Evolutionary conservation across 2,888 invertebrate species (phyloP), one percentile per base, ranked within the genome.

Genomic region (Alloscopus bannaensis): DNA sequence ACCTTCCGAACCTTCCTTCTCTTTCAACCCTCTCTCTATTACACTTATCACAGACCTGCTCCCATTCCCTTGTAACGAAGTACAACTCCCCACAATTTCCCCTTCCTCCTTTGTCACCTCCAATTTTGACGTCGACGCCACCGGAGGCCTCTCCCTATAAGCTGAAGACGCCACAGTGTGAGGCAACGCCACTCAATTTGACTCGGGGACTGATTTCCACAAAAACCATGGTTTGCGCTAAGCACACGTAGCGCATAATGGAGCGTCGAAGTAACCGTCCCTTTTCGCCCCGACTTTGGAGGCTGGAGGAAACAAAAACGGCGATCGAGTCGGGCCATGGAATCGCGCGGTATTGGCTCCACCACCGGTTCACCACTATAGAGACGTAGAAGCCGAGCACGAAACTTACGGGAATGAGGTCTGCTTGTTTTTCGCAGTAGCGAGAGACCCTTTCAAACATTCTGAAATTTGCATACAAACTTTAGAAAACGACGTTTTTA

Each of bases 361-460:
- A 95, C 97, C 97, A 97, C 86, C 97, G 91, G 76, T 93, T 94
- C 93, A 97, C 96, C 65, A 97, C 96, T 84, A 97, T 93, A 6
- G 94, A 93, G 66, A 97, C 96, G 89, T 97, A 97, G 90, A 97
- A 97, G 86, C 97, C 97, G 86, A 97, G 91, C 79, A 97, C 96
- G 88, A 97, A 97, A 2, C 97, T 95, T 84, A 97, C 88, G 16
- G 97, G 97, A 86, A 97, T 97, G 86, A 95, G 91, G 89, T 93
- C 94, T 86, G 93, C 94, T 89, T 95, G 95, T 85, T 92, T 93
- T 87, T 93, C 93, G 89, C 96, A 97, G 89, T 97, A 96, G 83
- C 92, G 91, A 3, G 94, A 94, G 66, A 97, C 90, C 80, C 91
- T 91, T 89, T 95, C 96, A 88, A 97, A 97, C 77, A 91, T 88